These are phyloP conservation scores for Eubasilissa regina DNA, from an alignment of 1,140 invertebrate genomes.

Conservation along the genomic window DNA sequence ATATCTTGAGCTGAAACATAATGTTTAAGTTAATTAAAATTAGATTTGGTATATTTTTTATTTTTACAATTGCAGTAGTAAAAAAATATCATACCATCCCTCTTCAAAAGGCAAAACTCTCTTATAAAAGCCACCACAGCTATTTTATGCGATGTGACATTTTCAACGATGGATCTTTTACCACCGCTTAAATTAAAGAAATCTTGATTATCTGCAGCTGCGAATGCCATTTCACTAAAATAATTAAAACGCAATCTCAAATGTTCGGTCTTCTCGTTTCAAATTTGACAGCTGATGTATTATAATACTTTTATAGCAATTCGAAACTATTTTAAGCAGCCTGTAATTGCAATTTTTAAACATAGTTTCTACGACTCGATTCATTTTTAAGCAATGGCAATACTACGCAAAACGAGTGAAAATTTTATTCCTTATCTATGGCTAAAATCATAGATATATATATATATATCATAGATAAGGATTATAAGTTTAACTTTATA, in stretches of 20 bases:
- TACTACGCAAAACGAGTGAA: too few relatives aligned
- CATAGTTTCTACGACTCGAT: too few relatives aligned
- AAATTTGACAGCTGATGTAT: constrained; percentile 10
- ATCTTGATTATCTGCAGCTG: constrained; percentile 37
- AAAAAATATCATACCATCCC: constrained; percentile 38
- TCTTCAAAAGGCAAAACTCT: constrained; percentile 64
- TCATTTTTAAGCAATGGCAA: too few relatives aligned
- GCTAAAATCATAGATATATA: too few relatives aligned
- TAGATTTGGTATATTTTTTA: not conserved
- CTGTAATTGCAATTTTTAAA: too few relatives aligned
- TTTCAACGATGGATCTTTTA: constrained; percentile 64
- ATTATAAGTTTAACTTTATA: too few relatives aligned
- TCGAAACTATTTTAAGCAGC: not conserved
- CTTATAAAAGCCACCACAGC: constrained; percentile 71
- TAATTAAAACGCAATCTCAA: not conserved
- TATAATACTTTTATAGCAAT: not conserved
- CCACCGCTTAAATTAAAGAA: constrained; percentile 48
- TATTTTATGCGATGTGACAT: constrained; percentile 72
- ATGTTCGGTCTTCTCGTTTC: not conserved
- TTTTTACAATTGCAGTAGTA: too few relatives aligned
- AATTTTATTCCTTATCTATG: not conserved
- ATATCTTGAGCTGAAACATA: constrained; percentile 66
- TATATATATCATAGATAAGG: not conserved
- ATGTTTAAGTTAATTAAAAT: not conserved
- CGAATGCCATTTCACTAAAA: constrained; percentile 43